Conservation (phyloP, 2,888 invertebrate genomes). For the Hesperia comma region DNA sequence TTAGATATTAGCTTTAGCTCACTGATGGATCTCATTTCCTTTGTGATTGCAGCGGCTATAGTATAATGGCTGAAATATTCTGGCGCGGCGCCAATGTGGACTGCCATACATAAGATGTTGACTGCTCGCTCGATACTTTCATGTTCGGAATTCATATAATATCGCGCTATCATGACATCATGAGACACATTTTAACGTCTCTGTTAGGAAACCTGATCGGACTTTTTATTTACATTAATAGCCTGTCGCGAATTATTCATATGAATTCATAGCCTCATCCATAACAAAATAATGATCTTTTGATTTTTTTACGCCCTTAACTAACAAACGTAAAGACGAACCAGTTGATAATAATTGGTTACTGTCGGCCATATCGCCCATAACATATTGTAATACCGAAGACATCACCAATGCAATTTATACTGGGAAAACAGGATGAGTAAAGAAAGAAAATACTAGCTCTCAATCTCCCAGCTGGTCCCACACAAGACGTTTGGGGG, state of each 20-base stretch:
- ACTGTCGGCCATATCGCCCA: too few species aligned
- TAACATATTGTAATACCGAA: too few species aligned
- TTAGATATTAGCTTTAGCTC: constrained; percentile 31
- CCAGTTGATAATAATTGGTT: too few species aligned
- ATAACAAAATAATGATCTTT: too few species aligned
- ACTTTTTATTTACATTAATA: constrained; percentile 10
- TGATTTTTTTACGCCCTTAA: too few species aligned
- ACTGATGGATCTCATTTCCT: constrained; percentile 70
- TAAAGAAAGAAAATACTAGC: too few species aligned
- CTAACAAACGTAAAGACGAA: too few species aligned
- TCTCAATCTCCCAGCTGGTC: too few species aligned
- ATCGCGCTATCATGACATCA: constrained; percentile 10
- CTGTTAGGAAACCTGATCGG: constrained; percentile 8
- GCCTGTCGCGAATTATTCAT: background rate
- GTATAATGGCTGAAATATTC: constrained; percentile 68
- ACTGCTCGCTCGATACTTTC: constrained; percentile 50
- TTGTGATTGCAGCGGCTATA: constrained; percentile 60
- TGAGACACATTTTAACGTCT: constrained; percentile 1
- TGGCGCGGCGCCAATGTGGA: constrained; percentile 68
- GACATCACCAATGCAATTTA: too few species aligned
- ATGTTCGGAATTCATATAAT: constrained; percentile 52
- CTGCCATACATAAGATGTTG: constrained; percentile 60
- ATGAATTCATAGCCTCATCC: too few species aligned
- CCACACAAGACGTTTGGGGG: too few species aligned
- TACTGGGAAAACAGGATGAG: too few species aligned